Conservation (phyloP, 2,113 vertebrate species). For the Odobenus rosmarus region DNA sequence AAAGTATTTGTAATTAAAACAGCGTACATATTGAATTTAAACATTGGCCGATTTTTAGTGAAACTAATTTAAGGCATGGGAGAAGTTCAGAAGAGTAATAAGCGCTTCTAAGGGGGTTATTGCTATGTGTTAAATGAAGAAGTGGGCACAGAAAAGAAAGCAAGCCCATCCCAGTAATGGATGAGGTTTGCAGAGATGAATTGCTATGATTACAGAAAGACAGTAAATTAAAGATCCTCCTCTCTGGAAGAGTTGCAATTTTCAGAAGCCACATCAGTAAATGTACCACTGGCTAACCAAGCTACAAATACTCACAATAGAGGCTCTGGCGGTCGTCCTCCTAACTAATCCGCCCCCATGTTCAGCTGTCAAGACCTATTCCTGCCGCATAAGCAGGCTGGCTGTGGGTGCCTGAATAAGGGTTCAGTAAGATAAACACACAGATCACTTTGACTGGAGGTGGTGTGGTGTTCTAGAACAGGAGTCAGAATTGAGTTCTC, state of each 20-base stretch:
- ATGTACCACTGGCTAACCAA: background rate
- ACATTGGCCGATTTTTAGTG: slow-evolving; percentile 38
- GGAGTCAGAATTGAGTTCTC: background rate
- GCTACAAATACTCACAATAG: background rate
- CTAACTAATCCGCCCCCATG: fast-evolving
- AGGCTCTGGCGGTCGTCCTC: background rate
- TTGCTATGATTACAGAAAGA: slow-evolving; percentile 23
- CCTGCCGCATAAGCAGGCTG: background rate
- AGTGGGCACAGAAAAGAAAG: background rate
- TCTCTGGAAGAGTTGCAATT: background rate
- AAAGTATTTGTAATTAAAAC: slow-evolving; percentile 63
- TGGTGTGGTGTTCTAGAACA: background rate
- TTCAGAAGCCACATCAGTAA: background rate
- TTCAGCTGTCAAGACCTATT: background rate
- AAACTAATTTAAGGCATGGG: slow-evolving; percentile 58
- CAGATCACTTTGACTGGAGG: background rate
- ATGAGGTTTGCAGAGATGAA: background rate
- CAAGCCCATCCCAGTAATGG: background rate
- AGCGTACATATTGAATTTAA: slow-evolving; percentile 55
- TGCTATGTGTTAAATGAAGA: background rate
- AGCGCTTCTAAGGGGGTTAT: background rate
- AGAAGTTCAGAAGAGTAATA: slow-evolving; percentile 41
- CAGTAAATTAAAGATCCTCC: slow-evolving; percentile 18
- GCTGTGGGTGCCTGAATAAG: fast-evolving
- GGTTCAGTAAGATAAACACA: background rate